Evolutionary conservation across 2,888 invertebrate species (phyloP).

Genomic region (Arge pagana): DNA sequence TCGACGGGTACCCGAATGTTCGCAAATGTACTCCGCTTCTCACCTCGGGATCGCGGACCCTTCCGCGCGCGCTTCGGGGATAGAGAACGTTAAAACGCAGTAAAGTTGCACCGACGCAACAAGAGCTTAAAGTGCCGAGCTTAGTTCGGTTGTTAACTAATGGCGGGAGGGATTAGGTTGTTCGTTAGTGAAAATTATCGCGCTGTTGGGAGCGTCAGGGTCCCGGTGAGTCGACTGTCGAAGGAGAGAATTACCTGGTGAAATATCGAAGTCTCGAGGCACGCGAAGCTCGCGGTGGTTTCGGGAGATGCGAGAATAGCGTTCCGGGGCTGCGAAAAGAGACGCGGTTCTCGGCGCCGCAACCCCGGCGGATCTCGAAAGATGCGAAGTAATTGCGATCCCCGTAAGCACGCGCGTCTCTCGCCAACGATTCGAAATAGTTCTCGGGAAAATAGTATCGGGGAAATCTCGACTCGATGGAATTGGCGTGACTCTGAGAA

Average conservation of each 20-base stretch:
- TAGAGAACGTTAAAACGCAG: conserved; percentile 25
- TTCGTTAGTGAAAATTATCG: conserved; percentile 22
- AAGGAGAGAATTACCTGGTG: conserved; percentile 14
- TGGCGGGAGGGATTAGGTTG: conserved; percentile 21
- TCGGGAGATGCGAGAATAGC: no score
- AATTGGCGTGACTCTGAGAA: no score
- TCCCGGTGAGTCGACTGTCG: conserved; percentile 16
- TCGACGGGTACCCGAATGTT: no score
- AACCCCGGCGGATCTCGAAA: no score
- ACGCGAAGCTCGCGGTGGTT: no score
- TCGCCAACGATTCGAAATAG: no score
- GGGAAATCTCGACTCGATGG: conserved; percentile 1
- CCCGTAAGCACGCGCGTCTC: no score
- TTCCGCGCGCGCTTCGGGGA: conserved; percentile 1
- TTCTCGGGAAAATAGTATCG: background rate
- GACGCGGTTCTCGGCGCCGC: no score
- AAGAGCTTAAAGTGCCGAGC: conserved; percentile 26
- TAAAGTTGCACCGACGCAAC: conserved; percentile 27
- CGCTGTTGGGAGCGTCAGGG: conserved; percentile 16
- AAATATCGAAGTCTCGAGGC: conserved; percentile 17
- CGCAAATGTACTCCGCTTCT: background rate
- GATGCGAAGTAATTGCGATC: no score
- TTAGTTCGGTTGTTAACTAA: conserved; percentile 29
- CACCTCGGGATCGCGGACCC: background rate
- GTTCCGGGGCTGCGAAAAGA: no score